Percentiles rank a stretch among this genome's conserved stretches.
Evolutionary conservation across 2,113 vertebrate species (phyloP).

Genomic region (Condylura cristata): DNA sequence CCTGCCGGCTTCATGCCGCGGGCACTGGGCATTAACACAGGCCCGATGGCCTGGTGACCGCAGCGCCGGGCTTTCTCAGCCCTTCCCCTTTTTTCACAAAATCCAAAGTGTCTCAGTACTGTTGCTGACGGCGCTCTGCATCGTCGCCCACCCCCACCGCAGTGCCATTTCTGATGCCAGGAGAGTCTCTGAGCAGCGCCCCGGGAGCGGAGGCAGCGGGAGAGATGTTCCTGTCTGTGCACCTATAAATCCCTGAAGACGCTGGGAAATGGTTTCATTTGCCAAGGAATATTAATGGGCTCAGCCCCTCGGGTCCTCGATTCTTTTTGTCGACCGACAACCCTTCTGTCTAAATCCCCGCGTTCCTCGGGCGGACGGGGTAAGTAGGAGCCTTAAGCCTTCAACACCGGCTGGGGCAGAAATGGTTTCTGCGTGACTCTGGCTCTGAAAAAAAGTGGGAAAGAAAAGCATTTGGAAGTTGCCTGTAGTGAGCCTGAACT

Average conservation of each 20-base stretch:
- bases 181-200: too few relatives aligned
- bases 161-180: neutral
- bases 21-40: too few relatives aligned
- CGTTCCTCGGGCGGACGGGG: neutral
- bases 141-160: neutral
- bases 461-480: conserved; percentile 51
- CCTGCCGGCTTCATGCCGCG: too few relatives aligned
- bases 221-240: too few relatives aligned
- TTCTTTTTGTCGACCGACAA: neutral
- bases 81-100: neutral
- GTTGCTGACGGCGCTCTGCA: neutral
- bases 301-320: neutral
- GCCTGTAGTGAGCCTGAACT: neutral
- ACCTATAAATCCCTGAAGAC: neutral
- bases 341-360: neutral
- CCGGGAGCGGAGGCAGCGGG: too few relatives aligned
- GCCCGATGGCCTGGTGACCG: too few relatives aligned
- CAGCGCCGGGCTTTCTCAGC: too few relatives aligned
- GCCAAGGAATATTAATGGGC: neutral
- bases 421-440: conserved; percentile 27
- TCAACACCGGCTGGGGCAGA: conserved; percentile 27
- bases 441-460: neutral
- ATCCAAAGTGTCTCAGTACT: neutral
- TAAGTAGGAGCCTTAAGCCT: conserved; percentile 1
- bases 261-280: neutral